Evolutionary conservation across 2,888 invertebrate species (phyloP).

Genomic region (Noctuana brunneofusca): DNA sequence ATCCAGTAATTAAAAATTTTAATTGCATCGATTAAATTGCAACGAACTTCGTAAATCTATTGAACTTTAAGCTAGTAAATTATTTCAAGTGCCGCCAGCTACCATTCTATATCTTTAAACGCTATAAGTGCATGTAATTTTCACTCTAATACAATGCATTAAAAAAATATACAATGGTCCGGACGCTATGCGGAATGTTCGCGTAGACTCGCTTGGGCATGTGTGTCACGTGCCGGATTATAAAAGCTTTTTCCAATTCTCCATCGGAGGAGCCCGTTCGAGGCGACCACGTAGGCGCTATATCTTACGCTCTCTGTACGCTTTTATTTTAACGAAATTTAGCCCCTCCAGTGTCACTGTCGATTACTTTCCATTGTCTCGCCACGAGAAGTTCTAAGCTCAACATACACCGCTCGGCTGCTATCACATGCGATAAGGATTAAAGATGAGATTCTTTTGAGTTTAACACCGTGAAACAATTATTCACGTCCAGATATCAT

Average conservation of each 20-base stretch:
- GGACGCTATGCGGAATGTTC: constrained; percentile 37
- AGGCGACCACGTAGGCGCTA: constrained; percentile 80
- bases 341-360: constrained; percentile 75
- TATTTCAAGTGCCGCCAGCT: too few relatives aligned
- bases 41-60: too few relatives aligned
- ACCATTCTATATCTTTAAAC: neutral
- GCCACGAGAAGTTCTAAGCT: constrained; percentile 49
- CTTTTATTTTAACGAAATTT: constrained; percentile 83
- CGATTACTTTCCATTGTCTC: constrained; percentile 80
- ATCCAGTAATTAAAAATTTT: too few relatives aligned
- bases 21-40: too few relatives aligned
- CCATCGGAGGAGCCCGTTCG: constrained; percentile 71
- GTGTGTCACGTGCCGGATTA: constrained; percentile 81
- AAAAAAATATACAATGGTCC: constrained; percentile 46
- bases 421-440: neutral
- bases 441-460: neutral
- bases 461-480: neutral
- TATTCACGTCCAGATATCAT: neutral
- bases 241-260: constrained; percentile 84
- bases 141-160: constrained; percentile 49
- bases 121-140: constrained; percentile 13
- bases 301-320: constrained; percentile 79
- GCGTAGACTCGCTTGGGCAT: constrained; percentile 61
- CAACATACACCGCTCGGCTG: neutral
- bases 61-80: too few relatives aligned